Conservation (phyloP, 2,888 invertebrate genomes). For the Dermolepida albohirtum region DNA sequence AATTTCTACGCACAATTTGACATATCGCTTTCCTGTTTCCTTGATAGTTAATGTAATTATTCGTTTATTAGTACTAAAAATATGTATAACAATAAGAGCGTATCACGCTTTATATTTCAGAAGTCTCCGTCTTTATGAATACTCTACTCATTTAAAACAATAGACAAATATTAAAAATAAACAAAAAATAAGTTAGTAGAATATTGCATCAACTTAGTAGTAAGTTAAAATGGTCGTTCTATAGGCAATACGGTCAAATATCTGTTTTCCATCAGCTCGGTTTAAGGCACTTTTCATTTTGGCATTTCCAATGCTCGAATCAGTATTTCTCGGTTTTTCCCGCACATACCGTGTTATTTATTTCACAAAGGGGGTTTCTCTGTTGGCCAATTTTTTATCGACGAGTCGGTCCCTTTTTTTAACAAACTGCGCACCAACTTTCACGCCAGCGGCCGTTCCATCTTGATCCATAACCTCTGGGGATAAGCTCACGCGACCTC, state of each 20-base stretch:
- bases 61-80: too few species aligned
- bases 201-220: background rate
- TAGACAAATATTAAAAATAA: too few species aligned
- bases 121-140: too few species aligned
- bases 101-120: too few species aligned
- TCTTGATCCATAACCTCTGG: slow-evolving; percentile 44
- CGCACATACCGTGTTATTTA: slow-evolving; percentile 36
- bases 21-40: too few species aligned
- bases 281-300: slow-evolving; percentile 27
- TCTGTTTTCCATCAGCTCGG: slow-evolving; percentile 18
- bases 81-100: too few species aligned
- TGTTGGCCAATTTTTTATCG: slow-evolving; percentile 41
- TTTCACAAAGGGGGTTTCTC: slow-evolving; percentile 39
- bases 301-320: slow-evolving; percentile 31
- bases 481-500: slow-evolving; percentile 36
- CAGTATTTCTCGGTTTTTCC: slow-evolving; percentile 32
- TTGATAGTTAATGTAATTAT: too few species aligned
- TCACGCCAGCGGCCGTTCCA: slow-evolving; percentile 42
- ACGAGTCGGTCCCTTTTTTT: slow-evolving; percentile 32
- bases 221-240: background rate
- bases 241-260: background rate
- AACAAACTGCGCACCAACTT: slow-evolving; percentile 41
- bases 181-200: background rate
- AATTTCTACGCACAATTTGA: too few species aligned
- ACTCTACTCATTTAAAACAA: too few species aligned